Percentiles rank a stretch among this genome's conserved stretches.
Evolutionary conservation across 2,113 vertebrate species (phyloP).

Genomic region (Elephas maximus): DNA sequence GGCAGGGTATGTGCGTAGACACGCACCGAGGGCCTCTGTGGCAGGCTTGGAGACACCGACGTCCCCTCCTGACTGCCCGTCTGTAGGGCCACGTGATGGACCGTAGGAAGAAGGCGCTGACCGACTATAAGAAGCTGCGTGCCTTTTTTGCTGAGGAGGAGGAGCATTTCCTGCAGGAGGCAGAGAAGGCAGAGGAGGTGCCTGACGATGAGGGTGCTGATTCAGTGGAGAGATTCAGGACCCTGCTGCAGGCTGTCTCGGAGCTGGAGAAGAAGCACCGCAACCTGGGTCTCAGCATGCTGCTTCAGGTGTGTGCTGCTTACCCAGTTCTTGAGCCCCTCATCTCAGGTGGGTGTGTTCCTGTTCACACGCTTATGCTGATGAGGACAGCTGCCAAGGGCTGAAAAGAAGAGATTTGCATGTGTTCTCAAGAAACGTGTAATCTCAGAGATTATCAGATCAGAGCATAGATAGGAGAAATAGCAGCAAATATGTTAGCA

Average conservation of each 20-base stretch:
- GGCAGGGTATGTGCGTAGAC: too few species aligned
- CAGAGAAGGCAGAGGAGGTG: conserved; percentile 63
- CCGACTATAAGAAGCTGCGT: conserved; percentile 78
- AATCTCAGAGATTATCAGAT: background rate
- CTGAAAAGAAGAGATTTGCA: background rate
- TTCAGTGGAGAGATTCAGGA: conserved; percentile 45
- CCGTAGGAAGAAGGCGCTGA: conserved; percentile 82
- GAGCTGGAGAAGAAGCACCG: conserved; percentile 78
- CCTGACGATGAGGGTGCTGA: conserved; percentile 42
- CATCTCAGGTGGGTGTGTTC: background rate
- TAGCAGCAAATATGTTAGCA: background rate
- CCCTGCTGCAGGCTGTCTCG: conserved; percentile 72
- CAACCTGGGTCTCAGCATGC: conserved; percentile 79
- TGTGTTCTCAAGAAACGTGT: background rate
- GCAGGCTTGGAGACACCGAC: background rate
- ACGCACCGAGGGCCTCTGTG: background rate
- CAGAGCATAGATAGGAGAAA: background rate
- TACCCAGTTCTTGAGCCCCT: background rate
- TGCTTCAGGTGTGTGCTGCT: conserved; percentile 70
- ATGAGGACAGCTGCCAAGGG: background rate
- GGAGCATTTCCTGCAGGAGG: conserved; percentile 77
- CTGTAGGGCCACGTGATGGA: conserved; percentile 81
- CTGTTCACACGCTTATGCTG: background rate
- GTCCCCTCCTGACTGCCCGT: background rate
- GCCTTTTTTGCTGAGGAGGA: conserved; percentile 80